phyloP scores from a whole-genome alignment of 2,888 invertebrate species.

The Lordiphosa fenestrarum region DNA sequence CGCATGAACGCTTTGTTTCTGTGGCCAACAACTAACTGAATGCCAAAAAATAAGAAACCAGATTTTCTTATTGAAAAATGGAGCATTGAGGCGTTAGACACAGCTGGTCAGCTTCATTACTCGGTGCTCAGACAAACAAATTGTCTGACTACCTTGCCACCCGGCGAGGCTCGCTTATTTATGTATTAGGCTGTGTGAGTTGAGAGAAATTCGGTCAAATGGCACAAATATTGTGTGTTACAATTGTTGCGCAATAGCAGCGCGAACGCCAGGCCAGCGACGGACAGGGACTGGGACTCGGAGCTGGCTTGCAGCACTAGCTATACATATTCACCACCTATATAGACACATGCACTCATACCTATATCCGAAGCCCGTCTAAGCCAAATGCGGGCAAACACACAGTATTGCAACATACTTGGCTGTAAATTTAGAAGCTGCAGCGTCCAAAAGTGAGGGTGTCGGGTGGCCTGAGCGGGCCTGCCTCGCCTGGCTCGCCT shows the following conservation, averaged over 20 bases:
- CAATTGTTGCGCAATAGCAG: constrained; percentile 66
- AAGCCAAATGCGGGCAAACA: constrained; percentile 71
- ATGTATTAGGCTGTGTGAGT: constrained; percentile 32
- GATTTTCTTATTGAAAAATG: constrained; percentile 11
- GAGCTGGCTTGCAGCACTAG: constrained; percentile 30
- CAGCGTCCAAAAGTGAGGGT: constrained; percentile 61
- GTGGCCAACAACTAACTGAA: background rate
- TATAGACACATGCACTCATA: constrained; percentile 22
- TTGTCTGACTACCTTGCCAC: constrained; percentile 22
- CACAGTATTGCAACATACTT: constrained; percentile 70
- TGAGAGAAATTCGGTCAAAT: constrained; percentile 68
- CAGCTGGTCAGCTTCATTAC: constrained; percentile 10
- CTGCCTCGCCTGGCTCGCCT: constrained; percentile 50
- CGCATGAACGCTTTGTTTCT: no score
- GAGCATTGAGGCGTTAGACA: constrained; percentile 3
- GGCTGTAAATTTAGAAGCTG: constrained; percentile 59
- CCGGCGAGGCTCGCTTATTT: constrained; percentile 7
- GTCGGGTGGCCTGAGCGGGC: constrained; percentile 61
- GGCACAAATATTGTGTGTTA: constrained; percentile 65
- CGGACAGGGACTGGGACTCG: constrained; percentile 27
- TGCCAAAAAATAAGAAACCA: constrained; percentile 1
- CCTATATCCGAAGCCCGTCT: constrained; percentile 50
- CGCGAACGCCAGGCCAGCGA: constrained; percentile 39
- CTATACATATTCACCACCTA: constrained; percentile 35
- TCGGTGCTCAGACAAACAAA: constrained; percentile 11